A percentile compares a stretch with the other conserved stretches of the same genome.
phyloP scores from a whole-genome alignment of 2,113 vertebrate genomes.

The Thermophis baileyi region DNA sequence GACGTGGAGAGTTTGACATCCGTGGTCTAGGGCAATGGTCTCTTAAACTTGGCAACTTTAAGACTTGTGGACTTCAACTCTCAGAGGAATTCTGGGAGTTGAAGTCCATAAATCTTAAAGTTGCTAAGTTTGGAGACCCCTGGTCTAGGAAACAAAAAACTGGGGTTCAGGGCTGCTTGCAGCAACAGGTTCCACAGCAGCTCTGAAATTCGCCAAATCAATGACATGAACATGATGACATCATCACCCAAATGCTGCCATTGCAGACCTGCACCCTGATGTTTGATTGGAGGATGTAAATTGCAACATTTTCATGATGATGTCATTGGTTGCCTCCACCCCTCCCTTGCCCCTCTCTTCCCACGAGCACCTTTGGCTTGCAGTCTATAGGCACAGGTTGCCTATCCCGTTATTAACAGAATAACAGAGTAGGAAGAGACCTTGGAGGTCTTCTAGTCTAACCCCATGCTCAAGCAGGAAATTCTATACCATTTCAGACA shows the following conservation, averaged over 20 bases:
- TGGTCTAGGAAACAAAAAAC: neutral
- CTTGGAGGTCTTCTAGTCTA: neutral
- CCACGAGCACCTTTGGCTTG: neutral
- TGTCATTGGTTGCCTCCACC: neutral
- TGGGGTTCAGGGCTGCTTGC: neutral
- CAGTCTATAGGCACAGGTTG: neutral
- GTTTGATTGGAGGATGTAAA: neutral
- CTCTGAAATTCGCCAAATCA: neutral
- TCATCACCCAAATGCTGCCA: neutral
- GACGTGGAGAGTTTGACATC: too few relatives aligned
- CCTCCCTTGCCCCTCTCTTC: neutral
- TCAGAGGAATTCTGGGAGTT: neutral
- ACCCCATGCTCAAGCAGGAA: neutral
- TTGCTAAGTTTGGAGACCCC: neutral
- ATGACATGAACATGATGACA: neutral
- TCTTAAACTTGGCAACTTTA: too few relatives aligned
- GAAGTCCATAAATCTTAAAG: too few relatives aligned
- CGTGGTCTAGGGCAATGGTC: too few relatives aligned
- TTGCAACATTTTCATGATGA: neutral
- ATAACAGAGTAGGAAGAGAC: neutral
- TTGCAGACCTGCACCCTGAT: neutral
- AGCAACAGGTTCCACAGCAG: neutral
- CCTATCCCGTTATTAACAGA: neutral
- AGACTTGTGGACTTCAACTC: neutral
- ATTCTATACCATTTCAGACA: neutral